These are phyloP conservation scores for Epicampocera succincta DNA, from an alignment of 2,888 invertebrate species.

Conservation along the genomic window DNA sequence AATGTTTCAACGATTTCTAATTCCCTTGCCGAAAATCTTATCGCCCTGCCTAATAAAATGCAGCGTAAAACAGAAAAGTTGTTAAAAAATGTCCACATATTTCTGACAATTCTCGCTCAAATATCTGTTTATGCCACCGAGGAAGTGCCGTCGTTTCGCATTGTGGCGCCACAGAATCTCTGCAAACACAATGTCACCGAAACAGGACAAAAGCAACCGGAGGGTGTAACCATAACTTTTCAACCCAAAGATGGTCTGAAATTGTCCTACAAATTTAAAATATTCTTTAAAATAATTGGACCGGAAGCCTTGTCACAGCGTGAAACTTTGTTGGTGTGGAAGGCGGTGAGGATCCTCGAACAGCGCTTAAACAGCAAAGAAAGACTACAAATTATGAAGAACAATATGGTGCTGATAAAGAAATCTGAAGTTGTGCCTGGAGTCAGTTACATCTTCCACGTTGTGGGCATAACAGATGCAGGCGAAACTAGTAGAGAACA, in stretches of 20 bases:
- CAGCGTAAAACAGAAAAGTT: slow-evolving; percentile 16
- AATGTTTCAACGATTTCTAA: neutral
- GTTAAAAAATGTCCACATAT: neutral
- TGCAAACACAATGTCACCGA: slow-evolving; percentile 69
- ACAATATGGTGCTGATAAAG: slow-evolving; percentile 72
- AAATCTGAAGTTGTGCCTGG: slow-evolving; percentile 72
- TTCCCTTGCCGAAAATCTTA: neutral
- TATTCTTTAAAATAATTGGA: slow-evolving; percentile 71
- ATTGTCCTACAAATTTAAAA: slow-evolving; percentile 72
- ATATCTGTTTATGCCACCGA: slow-evolving; percentile 25
- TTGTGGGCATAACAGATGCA: slow-evolving; percentile 72
- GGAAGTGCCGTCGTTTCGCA: slow-evolving; percentile 71
- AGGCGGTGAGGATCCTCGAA: slow-evolving; percentile 72
- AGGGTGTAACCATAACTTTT: slow-evolving; percentile 69
- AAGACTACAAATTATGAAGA: slow-evolving; percentile 70
- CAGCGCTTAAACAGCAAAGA: slow-evolving; percentile 72
- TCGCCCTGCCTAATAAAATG: neutral
- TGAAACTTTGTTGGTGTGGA: slow-evolving; percentile 72
- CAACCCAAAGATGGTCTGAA: slow-evolving; percentile 73
- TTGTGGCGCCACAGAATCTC: slow-evolving; percentile 72
- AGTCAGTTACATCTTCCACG: slow-evolving; percentile 73
- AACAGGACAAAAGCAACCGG: slow-evolving; percentile 59
- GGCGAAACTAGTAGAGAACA: slow-evolving; percentile 72
- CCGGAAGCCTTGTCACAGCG: slow-evolving; percentile 70
- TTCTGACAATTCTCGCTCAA: slow-evolving; percentile 42